Conservation (phyloP, 2,888 invertebrate genomes). For the Lysandra bellargus region DNA sequence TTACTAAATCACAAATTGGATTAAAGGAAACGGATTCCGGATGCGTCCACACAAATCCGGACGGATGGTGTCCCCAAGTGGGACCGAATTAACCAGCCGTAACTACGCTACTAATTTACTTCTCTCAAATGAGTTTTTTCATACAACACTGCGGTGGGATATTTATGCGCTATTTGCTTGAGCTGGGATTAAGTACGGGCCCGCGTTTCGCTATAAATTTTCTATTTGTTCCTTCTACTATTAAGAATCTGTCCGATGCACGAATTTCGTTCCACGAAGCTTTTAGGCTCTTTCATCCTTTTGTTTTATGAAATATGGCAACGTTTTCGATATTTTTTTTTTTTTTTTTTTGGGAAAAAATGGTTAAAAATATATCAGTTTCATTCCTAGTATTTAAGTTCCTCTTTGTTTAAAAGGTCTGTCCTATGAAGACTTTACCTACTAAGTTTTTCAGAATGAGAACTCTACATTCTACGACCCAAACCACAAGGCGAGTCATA, state of each 20-base stretch:
- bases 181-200: slow-evolving; percentile 38
- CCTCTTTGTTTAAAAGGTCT: no score
- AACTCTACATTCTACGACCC: no score
- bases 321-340: not conserved
- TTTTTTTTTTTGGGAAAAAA: not conserved
- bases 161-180: slow-evolving; percentile 42
- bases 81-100: slow-evolving; percentile 40
- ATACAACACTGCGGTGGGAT: slow-evolving; percentile 35
- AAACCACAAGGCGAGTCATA: no score
- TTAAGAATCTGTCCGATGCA: slow-evolving; percentile 22
- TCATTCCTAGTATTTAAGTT: no score
- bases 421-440: no score
- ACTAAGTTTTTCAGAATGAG: no score
- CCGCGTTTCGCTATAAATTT: slow-evolving; percentile 39
- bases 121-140: slow-evolving; percentile 38
- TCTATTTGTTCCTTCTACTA: slow-evolving; percentile 20
- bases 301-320: not conserved
- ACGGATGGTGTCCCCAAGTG: not conserved
- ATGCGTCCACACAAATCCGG: not conserved
- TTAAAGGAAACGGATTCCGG: not conserved
- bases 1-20: no score
- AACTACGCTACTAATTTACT: slow-evolving; percentile 37
- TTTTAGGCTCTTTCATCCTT: slow-evolving; percentile 24
- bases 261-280: not conserved
- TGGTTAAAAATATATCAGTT: not conserved